phyloP scores from a whole-genome alignment of 2,888 invertebrate genomes.

The Anoplius nigerrimus region DNA sequence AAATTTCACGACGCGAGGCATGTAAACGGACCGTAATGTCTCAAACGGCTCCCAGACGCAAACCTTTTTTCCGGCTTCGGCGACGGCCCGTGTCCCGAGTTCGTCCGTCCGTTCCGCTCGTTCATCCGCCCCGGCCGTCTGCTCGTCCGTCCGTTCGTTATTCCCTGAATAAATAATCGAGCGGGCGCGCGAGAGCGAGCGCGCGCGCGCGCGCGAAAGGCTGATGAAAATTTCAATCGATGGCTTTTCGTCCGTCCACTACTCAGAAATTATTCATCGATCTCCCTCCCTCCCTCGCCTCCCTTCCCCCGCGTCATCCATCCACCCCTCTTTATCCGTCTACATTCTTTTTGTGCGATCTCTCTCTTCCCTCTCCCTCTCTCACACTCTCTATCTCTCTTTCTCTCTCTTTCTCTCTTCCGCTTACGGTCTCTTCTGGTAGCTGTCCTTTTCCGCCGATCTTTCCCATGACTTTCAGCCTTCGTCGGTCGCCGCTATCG shows the following conservation, averaged over 20 bases:
- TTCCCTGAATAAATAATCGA: slow-evolving; percentile 68
- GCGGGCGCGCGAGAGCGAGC: slow-evolving; percentile 40
- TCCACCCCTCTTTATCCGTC: not conserved
- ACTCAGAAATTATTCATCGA: slow-evolving; percentile 55
- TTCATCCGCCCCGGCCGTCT: slow-evolving; percentile 22
- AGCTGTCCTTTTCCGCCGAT: not conserved
- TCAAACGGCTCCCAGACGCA: slow-evolving; percentile 23
- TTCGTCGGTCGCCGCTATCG: slow-evolving; percentile 6
- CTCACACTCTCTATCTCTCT: not conserved
- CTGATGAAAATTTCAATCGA: slow-evolving; percentile 69
- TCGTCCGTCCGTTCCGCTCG: slow-evolving; percentile 21
- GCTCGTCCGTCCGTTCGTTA: slow-evolving; percentile 58
- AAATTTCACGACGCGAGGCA: slow-evolving; percentile 25
- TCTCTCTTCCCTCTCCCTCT: not conserved
- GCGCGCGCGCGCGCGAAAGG: slow-evolving; percentile 60
- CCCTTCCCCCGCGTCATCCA: not conserved
- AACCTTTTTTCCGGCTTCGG: slow-evolving; percentile 24
- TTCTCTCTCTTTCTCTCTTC: not conserved
- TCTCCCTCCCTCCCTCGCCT: slow-evolving; percentile 28
- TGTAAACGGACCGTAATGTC: slow-evolving; percentile 34
- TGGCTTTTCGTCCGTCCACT: slow-evolving; percentile 61
- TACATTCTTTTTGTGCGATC: no score
- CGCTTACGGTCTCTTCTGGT: not conserved
- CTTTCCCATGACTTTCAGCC: slow-evolving; percentile 12
- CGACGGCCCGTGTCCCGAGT: slow-evolving; percentile 5